Evolutionary conservation across 2,888 invertebrate species (phyloP).

Genomic region (Eremobia ochroleuca): DNA sequence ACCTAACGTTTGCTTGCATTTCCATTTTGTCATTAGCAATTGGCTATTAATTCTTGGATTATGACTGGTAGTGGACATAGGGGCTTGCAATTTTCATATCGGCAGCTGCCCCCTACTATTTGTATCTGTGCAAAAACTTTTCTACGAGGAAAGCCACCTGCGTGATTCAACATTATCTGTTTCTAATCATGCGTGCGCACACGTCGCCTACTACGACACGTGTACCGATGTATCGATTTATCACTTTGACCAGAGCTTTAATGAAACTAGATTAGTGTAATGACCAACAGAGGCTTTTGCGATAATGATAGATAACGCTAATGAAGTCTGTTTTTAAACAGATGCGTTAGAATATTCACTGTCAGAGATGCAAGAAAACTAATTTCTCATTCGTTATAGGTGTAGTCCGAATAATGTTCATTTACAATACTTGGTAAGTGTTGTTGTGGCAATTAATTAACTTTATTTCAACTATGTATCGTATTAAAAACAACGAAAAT

Average conservation of each 20-base stretch:
- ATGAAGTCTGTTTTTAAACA: constrained; percentile 35
- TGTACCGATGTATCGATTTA: constrained; percentile 55
- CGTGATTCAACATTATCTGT: constrained; percentile 72
- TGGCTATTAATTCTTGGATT: constrained; percentile 89
- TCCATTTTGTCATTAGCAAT: constrained; percentile 89
- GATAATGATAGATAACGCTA: constrained; percentile 44
- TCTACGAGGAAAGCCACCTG: constrained; percentile 87
- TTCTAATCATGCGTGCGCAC: constrained; percentile 60
- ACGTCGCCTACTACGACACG: constrained; percentile 43
- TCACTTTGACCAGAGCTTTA: constrained; percentile 48
- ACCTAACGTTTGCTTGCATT: constrained; percentile 84
- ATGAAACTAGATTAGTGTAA: constrained; percentile 53
- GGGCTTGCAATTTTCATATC: constrained; percentile 89
- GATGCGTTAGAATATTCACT: constrained; percentile 14
- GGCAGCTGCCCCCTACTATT: constrained; percentile 79
- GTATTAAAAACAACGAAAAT: constrained; percentile 13
- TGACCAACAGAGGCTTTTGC: constrained; percentile 26
- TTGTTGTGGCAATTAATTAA: not conserved
- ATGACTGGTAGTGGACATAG: constrained; percentile 85
- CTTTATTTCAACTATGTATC: constrained; percentile 1
- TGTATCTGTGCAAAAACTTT: constrained; percentile 89
- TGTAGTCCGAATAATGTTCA: not conserved
- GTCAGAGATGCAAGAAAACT: not conserved
- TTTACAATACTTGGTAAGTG: not conserved
- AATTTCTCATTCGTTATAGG: not conserved